phyloP scores from a whole-genome alignment of 1,140 invertebrate genomes.

The Odontomachus brunneus region DNA sequence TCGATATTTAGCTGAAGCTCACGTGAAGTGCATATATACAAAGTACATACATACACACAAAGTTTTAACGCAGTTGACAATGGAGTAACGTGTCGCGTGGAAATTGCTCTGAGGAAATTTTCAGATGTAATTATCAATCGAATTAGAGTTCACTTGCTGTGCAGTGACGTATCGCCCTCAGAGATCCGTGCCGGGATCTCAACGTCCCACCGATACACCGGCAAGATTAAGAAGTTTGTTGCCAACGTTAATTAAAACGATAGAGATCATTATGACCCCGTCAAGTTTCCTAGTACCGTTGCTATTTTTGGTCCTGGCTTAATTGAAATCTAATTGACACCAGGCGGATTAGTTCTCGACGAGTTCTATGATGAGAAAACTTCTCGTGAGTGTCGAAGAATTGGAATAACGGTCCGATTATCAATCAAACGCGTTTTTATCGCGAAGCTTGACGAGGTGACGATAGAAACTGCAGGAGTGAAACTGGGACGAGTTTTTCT shows the following conservation, averaged over 20 bases:
- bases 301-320: neutral
- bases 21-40: too few relatives aligned
- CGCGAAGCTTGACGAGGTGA: too few relatives aligned
- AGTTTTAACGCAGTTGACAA: too few relatives aligned
- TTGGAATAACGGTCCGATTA: neutral
- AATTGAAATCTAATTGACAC: slow-evolving; percentile 31
- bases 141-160: slow-evolving; percentile 3
- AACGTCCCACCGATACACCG: neutral
- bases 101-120: neutral
- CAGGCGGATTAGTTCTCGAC: neutral
- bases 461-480: too few relatives aligned
- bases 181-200: neutral
- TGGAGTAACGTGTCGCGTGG: neutral
- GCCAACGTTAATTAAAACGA: slow-evolving; percentile 46
- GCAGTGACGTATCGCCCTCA: neutral
- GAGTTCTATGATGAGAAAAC: neutral
- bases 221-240: slow-evolving; percentile 50
- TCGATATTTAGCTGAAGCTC: too few relatives aligned
- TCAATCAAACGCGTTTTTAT: too few relatives aligned
- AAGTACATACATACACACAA: too few relatives aligned
- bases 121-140: slow-evolving; percentile 16
- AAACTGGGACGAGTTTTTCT: too few relatives aligned
- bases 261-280: slow-evolving; percentile 28
- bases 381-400: neutral
- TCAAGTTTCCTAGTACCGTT: slow-evolving; percentile 8